A percentile compares a stretch with the other conserved stretches of the same genome.
Evolutionary conservation across 1,140 invertebrate species (phyloP).

Genomic region (Stenopsyche tienmushanensis): DNA sequence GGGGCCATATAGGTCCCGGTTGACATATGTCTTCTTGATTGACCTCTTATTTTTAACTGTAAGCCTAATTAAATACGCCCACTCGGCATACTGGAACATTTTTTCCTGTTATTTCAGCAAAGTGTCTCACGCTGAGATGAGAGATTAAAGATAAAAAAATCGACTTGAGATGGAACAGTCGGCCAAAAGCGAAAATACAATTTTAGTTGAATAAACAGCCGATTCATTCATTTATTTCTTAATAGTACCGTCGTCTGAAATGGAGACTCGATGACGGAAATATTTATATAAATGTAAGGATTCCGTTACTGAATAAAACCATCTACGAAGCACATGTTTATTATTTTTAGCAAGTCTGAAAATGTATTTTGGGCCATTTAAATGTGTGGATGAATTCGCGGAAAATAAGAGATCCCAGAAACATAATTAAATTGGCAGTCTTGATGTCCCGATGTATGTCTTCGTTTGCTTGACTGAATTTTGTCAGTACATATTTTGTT

Average conservation of each 20-base stretch:
- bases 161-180: not conserved
- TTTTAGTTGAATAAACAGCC: no score
- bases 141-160: not conserved
- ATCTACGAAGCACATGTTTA: no score
- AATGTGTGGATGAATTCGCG: no score
- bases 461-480: no score
- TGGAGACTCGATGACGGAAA: not conserved
- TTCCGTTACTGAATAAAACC: no score
- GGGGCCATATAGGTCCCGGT: not conserved
- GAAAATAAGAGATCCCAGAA: no score
- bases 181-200: no score
- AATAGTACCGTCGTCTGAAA: not conserved
- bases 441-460: no score
- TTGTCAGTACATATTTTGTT: no score
- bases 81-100: not conserved
- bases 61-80: conserved; percentile 5
- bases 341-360: no score
- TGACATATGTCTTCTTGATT: not conserved
- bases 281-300: not conserved
- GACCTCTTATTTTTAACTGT: conserved; percentile 13
- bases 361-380: no score
- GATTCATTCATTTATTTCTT: not conserved
- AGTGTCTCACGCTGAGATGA: conserved; percentile 2
- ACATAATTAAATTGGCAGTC: no score
- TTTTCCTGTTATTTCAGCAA: conserved; percentile 12